Evolutionary conservation across 2,797 vertebrate genomes (phyloP).

Genomic region (Alca torda): DNA sequence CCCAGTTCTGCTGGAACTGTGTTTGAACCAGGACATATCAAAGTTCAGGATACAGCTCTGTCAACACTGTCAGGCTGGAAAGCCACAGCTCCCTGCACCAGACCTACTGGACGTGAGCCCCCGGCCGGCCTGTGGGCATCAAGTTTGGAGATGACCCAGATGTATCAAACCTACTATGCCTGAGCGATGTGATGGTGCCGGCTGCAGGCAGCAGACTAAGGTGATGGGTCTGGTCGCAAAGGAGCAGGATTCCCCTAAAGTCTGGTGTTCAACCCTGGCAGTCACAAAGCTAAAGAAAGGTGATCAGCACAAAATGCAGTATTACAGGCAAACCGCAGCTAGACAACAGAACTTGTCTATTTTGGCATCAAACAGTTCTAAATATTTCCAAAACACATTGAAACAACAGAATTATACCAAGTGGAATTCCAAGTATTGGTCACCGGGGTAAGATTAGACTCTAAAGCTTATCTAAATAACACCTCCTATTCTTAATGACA

Average conservation of each 20-base stretch:
- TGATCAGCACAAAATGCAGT: background rate
- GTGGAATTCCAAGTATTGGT: background rate
- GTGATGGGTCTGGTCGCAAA: fast-evolving
- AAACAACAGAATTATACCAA: background rate
- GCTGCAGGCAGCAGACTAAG: background rate
- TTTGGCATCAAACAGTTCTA: conserved; percentile 6
- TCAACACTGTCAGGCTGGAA: background rate
- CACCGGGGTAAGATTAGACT: background rate
- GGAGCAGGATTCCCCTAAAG: background rate
- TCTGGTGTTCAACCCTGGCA: background rate
- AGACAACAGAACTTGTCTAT: background rate
- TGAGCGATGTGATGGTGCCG: background rate
- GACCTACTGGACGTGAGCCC: background rate
- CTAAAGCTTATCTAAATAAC: conserved; percentile 12
- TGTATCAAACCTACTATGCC: background rate
- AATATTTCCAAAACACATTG: conserved; percentile 27
- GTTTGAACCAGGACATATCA: background rate
- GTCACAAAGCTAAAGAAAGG: background rate
- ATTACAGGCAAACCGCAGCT: background rate
- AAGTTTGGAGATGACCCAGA: background rate
- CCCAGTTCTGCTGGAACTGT: background rate
- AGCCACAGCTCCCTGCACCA: background rate
- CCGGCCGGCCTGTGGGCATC: background rate
- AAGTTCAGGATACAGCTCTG: background rate
- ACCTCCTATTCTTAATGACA: background rate